Conservation (phyloP, 2,888 invertebrate genomes). For the Gerris lacustris region DNA sequence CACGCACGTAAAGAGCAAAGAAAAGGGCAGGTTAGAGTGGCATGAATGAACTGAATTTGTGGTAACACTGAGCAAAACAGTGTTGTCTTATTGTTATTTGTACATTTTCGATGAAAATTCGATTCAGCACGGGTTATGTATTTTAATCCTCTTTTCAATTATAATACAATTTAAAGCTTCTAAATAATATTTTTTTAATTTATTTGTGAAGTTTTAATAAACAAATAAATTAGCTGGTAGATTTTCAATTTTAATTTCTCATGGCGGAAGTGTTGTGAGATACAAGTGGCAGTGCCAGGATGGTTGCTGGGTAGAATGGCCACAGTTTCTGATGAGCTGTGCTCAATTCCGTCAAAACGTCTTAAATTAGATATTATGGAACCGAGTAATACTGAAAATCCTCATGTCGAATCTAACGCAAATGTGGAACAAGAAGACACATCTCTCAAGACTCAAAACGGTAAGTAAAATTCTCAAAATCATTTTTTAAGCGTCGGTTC, state of each 20-base stretch:
- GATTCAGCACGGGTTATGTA: too few relatives aligned
- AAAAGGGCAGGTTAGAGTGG: background rate
- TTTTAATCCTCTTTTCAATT: too few relatives aligned
- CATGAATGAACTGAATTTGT: background rate
- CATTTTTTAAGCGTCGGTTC: constrained; percentile 2
- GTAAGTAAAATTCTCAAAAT: constrained; percentile 14
- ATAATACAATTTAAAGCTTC: too few relatives aligned
- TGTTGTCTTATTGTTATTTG: too few relatives aligned
- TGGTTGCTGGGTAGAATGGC: constrained; percentile 36
- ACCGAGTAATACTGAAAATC: constrained; percentile 12
- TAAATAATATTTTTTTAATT: too few relatives aligned
- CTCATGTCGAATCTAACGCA: background rate
- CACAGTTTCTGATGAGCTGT: constrained; percentile 38
- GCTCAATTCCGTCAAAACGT: constrained; percentile 38
- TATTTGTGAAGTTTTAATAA: too few relatives aligned
- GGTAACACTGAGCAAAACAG: background rate
- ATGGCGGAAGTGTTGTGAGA: background rate
- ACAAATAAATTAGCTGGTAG: background rate
- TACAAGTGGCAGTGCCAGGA: constrained; percentile 1
- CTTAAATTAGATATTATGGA: constrained; percentile 34
- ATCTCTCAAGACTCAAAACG: constrained; percentile 2
- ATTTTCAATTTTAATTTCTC: background rate
- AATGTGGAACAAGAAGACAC: constrained; percentile 7
- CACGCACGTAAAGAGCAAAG: background rate
- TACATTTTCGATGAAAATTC: too few relatives aligned